These are phyloP conservation scores for Paramuricea clavata DNA, from an alignment of 92 coral and sea anemone species.

Conservation along the genomic window DNA sequence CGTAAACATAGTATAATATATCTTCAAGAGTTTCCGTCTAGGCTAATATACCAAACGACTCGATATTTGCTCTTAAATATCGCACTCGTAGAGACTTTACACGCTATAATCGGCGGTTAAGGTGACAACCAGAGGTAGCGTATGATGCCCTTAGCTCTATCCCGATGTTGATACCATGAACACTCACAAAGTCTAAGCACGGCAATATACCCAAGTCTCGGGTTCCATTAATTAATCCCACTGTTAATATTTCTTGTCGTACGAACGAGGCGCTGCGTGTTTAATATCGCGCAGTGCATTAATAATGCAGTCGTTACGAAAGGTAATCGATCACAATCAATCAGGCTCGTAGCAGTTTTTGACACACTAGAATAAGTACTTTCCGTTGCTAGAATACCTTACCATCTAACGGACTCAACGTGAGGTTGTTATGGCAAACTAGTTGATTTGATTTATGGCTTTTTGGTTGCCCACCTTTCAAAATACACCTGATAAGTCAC, in stretches of 20 bases:
- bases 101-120: neutral
- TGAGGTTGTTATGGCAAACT: slow-evolving; percentile 3
- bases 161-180: neutral
- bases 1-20: slow-evolving; percentile 2
- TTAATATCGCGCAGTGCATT: slow-evolving; percentile 35
- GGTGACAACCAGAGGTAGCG: neutral
- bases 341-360: slow-evolving; percentile 47
- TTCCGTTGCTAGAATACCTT: slow-evolving; percentile 30
- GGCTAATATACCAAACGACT: slow-evolving; percentile 18
- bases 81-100: neutral
- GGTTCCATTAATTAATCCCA: slow-evolving; percentile 48
- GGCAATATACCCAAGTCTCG: neutral
- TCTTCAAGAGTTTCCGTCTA: neutral
- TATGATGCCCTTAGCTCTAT: neutral
- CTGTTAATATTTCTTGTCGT: slow-evolving; percentile 39
- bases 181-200: slow-evolving; percentile 19
- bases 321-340: slow-evolving; percentile 50
- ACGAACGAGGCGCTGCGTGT: slow-evolving; percentile 42
- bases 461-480: slow-evolving; percentile 39
- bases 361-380: slow-evolving; percentile 34
- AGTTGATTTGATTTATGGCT: slow-evolving; percentile 44
- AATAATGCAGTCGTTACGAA: slow-evolving; percentile 47
- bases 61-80: neutral
- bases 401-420: slow-evolving; percentile 4
- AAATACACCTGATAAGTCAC: neutral